These are phyloP conservation scores for Neopelma chrysocephalum DNA, from an alignment of 2,797 vertebrate genomes.

Conservation along the genomic window DNA sequence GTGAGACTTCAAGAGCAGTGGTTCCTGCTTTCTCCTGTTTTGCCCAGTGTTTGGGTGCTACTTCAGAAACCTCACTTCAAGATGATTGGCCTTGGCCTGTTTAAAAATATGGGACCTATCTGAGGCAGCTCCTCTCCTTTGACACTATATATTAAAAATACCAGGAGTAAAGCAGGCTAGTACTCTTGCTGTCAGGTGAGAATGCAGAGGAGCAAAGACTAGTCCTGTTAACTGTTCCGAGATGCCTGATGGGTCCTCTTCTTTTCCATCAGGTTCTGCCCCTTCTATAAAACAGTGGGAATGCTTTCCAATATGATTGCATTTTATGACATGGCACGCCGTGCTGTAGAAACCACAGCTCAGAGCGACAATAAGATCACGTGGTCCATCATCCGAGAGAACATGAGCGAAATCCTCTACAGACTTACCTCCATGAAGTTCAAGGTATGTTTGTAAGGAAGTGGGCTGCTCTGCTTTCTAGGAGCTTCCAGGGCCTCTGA, in stretches of 20 bases:
- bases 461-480: neutral
- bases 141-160: neutral
- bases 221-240: neutral
- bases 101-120: neutral
- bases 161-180: neutral
- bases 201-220: neutral
- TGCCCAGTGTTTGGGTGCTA: neutral
- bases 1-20: neutral
- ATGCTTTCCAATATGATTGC: slow-evolving; percentile 97
- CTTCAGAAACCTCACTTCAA: neutral
- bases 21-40: neutral
- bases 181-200: neutral
- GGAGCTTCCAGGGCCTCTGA: neutral
- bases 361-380: slow-evolving; percentile 96
- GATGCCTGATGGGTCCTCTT: neutral
- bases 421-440: slow-evolving; percentile 95
- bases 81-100: neutral
- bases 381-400: slow-evolving; percentile 93
- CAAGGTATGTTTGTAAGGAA: slow-evolving; percentile 80
- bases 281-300: slow-evolving; percentile 98
- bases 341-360: slow-evolving; percentile 93
- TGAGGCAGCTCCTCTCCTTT: neutral
- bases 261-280: slow-evolving; percentile 87
- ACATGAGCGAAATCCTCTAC: slow-evolving; percentile 95
- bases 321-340: slow-evolving; percentile 96